These are phyloP conservation scores for Alauda arvensis DNA, from an alignment of 2,797 vertebrate species.

Conservation along the genomic window DNA sequence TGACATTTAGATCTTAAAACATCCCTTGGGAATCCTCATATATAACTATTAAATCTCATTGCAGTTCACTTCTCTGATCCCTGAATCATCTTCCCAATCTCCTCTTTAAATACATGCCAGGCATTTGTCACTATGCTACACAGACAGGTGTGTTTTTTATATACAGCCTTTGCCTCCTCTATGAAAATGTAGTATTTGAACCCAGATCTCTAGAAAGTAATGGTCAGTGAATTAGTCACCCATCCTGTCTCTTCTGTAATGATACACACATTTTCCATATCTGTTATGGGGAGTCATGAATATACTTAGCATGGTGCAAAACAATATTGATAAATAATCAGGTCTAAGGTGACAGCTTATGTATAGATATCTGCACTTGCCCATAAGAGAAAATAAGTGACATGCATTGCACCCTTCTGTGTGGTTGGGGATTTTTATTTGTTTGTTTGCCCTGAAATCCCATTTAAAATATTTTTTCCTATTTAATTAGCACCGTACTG, in stretches of 20 bases:
- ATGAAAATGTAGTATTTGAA: background rate
- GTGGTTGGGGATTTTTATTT: background rate
- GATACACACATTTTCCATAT: background rate
- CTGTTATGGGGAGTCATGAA: background rate
- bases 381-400: background rate
- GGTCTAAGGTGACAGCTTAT: background rate
- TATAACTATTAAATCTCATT: background rate
- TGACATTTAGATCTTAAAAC: background rate
- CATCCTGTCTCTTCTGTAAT: background rate
- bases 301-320: background rate
- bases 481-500: background rate
- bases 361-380: background rate
- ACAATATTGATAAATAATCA: background rate
- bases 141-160: background rate
- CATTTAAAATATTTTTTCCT: background rate
- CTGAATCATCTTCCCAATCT: background rate
- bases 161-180: background rate
- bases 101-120: background rate
- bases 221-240: background rate
- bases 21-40: background rate
- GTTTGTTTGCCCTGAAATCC: background rate
- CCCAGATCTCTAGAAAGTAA: background rate
- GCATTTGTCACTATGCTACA: background rate
- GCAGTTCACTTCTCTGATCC: background rate
- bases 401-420: background rate